Evolutionary conservation across 2,888 invertebrate species (phyloP), one percentile per base, ranked within the genome.

Genomic region (Chironomus riparius): DNA sequence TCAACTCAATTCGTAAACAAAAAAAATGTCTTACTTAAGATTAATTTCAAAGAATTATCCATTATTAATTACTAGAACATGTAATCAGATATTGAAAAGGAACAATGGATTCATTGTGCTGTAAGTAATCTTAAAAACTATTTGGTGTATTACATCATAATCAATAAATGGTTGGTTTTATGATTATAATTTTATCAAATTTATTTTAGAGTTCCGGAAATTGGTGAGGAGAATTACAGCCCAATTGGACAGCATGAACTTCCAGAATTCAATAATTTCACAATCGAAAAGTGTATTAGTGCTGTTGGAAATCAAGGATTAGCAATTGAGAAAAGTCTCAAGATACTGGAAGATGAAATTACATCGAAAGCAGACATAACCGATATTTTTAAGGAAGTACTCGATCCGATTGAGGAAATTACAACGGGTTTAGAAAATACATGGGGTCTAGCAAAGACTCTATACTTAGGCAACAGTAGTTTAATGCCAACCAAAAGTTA

Each of bases 381-480:
- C 79, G 87, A 91, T 82, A 85, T 91, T 68, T 91, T 93, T 81
- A 83, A 86, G 47, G 89, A 90, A 80, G 85, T 93, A 70, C 87
- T 95, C 77, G 86, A 89, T 78, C 92, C 92, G 0, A 81, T 96
- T 28, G 95, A 97, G 81, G 87, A 88, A 79, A 82, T 90, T 1
- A 89, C 90, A 47, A 86, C 88, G 0, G 90, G 92, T 10, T 83
- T 97, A 70, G 92, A 94, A 81, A 88, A 90, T 70, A 93, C 93
- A 3, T 95, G 94, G 94, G 93, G 94, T 10, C 87, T 95, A 79
- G 91, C 94, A 0, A 95, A 95, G 83, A 90, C 92, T 3, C 83
- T 97, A 12, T 94, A 92, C 81, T 85, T 93, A 71, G 92, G 93
- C 4, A 92, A 93, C 80, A 91, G 90, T 80, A 89, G 90, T 0